Base-by-base conservation (phyloP, 1,140 invertebrate genomes). In the Ips typographus region DNA sequence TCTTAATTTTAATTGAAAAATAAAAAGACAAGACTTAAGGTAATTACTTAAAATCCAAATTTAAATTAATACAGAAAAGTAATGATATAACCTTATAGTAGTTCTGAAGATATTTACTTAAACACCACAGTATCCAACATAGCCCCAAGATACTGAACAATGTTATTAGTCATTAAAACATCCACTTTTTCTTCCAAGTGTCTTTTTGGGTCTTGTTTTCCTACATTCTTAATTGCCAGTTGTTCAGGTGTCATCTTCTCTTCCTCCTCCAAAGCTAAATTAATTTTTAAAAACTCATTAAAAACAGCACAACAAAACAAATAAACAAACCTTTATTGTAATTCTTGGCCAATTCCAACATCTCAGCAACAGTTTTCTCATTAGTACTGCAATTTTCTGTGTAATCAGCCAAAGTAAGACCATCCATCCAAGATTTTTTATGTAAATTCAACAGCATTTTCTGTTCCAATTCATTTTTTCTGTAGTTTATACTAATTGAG, bases 191-290 rank as follows among this genome's bases (percentile, higher is more conserved):
- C 98, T 82, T 98, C 96, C 75, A 99, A 86, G 90, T 99, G 98
- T 71, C 98, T 87, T 83, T 99, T 99, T n/a, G 98, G 98, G 83
- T 99, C 98, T 83, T 98, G 94, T 85, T 99, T 99, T 38, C 98
- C 98, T 51, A 99, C 98, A 85, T 99, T 99, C 81, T 99, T 99
- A 75, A 99, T 99, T 8, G 97, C 98, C 79, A 99, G 84, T 80
- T 99, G 97, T 82, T 99, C 96, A 1, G 95, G 94, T n/a, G 97
- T 99, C 96, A 99, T 98, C 80, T 98, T 98, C 80, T 99, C 97
- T 82, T 99, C 98, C 77, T 99, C 98, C 84, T 99, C 98, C 52
- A 99, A 83, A 49, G 96, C 93, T 64, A 64, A 59, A 59, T 36
- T 22, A 22, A 22, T 22, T 22, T 22, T 22, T 44, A 42, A 63